phyloP scores from a whole-genome alignment of 1,140 invertebrate species.

The Glossosoma conforme region DNA sequence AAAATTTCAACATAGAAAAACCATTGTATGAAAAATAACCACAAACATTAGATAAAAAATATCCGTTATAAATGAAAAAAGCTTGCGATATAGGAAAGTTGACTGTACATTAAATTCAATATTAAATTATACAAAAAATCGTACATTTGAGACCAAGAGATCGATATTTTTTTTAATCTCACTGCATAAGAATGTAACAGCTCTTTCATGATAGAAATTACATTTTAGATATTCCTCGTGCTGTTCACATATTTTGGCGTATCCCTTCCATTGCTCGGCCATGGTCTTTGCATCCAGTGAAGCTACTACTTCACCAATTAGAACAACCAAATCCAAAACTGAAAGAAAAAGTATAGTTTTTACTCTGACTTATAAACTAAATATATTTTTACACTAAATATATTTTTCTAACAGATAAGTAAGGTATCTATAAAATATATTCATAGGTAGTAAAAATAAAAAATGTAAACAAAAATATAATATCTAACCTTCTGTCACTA shows the following conservation, averaged over 20 bases:
- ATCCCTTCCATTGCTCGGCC: conserved; percentile 27
- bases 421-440: background rate
- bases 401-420: background rate
- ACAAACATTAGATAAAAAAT: no score
- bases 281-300: conserved; percentile 24
- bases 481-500: conserved; percentile 18
- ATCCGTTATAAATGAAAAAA: no score
- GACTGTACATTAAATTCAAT: conserved; percentile 1
- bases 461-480: conserved; percentile 7
- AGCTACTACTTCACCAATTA: conserved; percentile 25
- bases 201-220: conserved; percentile 18
- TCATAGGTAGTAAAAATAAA: background rate
- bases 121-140: conserved; percentile 2
- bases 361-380: background rate
- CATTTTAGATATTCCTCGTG: conserved; percentile 18
- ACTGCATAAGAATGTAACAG: conserved; percentile 10
- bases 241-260: conserved; percentile 22
- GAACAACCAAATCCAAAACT: conserved; percentile 21
- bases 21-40: background rate
- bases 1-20: background rate
- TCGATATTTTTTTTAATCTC: conserved; percentile 14
- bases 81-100: background rate
- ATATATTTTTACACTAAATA: background rate
- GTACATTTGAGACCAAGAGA: conserved; percentile 11
- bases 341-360: background rate